A percentile compares a stretch with the other conserved stretches of the same genome.
Conservation (phyloP, 2,113 vertebrate genomes). For the Anarhynchus alexandrinus region DNA sequence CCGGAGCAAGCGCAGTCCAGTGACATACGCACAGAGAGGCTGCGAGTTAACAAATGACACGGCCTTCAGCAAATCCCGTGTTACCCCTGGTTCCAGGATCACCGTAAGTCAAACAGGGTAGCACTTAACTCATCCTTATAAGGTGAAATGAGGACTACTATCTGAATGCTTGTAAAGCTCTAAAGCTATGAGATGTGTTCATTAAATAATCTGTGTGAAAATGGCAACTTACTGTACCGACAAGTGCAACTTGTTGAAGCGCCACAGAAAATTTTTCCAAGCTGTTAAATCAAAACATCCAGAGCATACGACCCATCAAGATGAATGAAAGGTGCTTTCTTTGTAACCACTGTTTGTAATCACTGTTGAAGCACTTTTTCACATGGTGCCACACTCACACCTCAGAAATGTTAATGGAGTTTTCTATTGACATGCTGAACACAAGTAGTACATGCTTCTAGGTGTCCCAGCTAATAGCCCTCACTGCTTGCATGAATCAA, state of each 20-base stretch:
- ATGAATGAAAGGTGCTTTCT: not conserved
- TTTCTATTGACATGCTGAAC: not conserved
- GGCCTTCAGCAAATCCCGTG: not conserved
- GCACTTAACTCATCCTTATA: not conserved
- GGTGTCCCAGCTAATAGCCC: not conserved
- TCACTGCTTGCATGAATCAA: not conserved
- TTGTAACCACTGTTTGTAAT: not conserved
- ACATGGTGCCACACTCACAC: not conserved
- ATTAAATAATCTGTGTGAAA: not conserved
- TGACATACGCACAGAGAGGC: not conserved
- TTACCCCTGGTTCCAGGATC: not conserved
- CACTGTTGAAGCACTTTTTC: not conserved
- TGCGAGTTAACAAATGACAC: not conserved
- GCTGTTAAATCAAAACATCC: not conserved
- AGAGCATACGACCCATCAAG: fast-evolving
- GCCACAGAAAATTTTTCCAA: not conserved
- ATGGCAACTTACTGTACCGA: not conserved
- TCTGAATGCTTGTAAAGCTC: not conserved
- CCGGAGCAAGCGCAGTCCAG: fast-evolving
- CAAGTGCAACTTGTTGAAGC: not conserved
- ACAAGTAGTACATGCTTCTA: not conserved
- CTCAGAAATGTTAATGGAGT: not conserved
- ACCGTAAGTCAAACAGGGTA: not conserved
- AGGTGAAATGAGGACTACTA: not conserved
- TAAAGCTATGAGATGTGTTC: not conserved